Percentiles rank a stretch among this genome's conserved stretches.
These are phyloP conservation scores for Oenanthe melanoleuca DNA, from an alignment of 2,113 vertebrate species.

Conservation along the genomic window DNA sequence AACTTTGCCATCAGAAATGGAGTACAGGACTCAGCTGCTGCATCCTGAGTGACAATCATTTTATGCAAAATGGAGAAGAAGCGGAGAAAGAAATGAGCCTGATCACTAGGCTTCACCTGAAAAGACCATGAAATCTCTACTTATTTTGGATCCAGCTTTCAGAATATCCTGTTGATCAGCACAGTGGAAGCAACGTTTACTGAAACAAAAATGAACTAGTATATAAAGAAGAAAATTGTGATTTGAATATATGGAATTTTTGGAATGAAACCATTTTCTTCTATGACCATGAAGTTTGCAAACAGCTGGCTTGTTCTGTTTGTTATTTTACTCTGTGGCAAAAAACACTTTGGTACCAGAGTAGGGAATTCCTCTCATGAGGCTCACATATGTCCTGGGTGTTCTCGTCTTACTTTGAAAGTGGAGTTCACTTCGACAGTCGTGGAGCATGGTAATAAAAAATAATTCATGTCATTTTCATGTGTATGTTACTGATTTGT, in stretches of 20 bases:
- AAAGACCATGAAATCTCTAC: slow-evolving; percentile 77
- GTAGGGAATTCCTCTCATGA: slow-evolving; percentile 72
- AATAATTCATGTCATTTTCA: not conserved
- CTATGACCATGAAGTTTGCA: slow-evolving; percentile 80
- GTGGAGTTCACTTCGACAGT: slow-evolving; percentile 92
- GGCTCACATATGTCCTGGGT: slow-evolving; percentile 78
- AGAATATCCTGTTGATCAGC: slow-evolving; percentile 48
- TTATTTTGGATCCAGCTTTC: slow-evolving; percentile 69
- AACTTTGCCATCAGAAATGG: slow-evolving; percentile 63
- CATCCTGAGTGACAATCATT: slow-evolving; percentile 62
- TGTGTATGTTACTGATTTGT: not conserved
- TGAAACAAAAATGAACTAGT: slow-evolving; percentile 70
- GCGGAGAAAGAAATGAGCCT: slow-evolving; percentile 95
- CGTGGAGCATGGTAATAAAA: slow-evolving; percentile 89
- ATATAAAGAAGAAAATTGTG: slow-evolving; percentile 60
- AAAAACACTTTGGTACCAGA: slow-evolving; percentile 80
- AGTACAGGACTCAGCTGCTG: slow-evolving; percentile 64
- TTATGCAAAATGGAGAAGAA: slow-evolving; percentile 92
- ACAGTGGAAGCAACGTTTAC: slow-evolving; percentile 57
- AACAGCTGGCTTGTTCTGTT: slow-evolving; percentile 81
- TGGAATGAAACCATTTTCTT: slow-evolving; percentile 64
- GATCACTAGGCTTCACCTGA: slow-evolving; percentile 72
- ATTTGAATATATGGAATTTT: slow-evolving; percentile 74
- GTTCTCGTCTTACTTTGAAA: slow-evolving; percentile 86
- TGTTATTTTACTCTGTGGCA: slow-evolving; percentile 81